Evolutionary conservation across 2,797 vertebrate genomes (phyloP).

Genomic region (Myotis daubentonii): DNA sequence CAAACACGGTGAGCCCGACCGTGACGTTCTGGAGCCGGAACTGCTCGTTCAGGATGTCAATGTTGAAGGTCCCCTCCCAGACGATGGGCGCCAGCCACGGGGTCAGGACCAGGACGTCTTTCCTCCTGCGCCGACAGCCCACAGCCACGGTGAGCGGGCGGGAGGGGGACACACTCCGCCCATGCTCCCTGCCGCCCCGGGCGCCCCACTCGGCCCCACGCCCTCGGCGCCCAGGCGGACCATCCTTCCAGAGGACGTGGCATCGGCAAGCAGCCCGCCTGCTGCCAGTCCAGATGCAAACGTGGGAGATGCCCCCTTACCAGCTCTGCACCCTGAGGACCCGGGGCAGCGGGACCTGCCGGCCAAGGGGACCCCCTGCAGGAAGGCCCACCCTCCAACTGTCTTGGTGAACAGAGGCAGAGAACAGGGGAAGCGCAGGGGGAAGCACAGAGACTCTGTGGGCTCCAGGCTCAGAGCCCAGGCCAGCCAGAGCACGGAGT

Average conservation of each 20-base stretch:
- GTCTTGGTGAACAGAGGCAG: not conserved
- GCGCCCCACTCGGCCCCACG: not conserved
- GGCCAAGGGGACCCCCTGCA: rapidly evolving
- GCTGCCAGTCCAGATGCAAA: rapidly evolving
- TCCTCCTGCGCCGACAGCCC: not conserved
- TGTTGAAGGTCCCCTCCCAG: constrained; percentile 82
- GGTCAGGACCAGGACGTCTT: constrained; percentile 48
- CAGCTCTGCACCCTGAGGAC: rapidly evolving
- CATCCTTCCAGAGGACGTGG: not conserved
- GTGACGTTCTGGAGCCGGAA: constrained; percentile 74
- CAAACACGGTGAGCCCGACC: constrained; percentile 79
- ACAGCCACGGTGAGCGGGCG: rapidly evolving
- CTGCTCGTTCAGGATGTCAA: constrained; percentile 72
- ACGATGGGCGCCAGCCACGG: constrained; percentile 82
- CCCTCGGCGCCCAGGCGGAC: no score
- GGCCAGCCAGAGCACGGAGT: no score
- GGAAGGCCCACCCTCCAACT: not conserved
- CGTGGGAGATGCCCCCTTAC: not conserved
- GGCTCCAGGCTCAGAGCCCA: not conserved
- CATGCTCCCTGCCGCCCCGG: rapidly evolving
- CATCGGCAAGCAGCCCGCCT: no score
- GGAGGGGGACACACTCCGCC: no score
- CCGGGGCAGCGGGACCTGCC: not conserved
- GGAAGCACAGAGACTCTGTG: not conserved
- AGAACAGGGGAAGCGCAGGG: no score